Evolutionary conservation across 2,797 vertebrate species (phyloP).

Genomic region (Rhabdophis nuchalis): DNA sequence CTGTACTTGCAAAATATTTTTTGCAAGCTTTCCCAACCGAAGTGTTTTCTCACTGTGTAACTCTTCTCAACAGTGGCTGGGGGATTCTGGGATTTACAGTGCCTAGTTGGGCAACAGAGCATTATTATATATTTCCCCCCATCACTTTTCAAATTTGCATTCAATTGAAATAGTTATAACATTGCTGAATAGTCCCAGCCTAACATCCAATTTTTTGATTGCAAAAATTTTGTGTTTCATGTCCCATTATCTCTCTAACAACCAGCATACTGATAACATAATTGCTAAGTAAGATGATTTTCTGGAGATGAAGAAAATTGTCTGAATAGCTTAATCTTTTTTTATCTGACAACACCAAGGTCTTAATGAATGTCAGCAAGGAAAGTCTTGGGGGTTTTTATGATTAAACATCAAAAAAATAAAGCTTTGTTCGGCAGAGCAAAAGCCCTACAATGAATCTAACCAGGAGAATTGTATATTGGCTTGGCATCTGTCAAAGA

Average conservation of each 20-base stretch:
- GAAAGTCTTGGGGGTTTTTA: background rate
- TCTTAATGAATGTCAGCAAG: conserved; percentile 8
- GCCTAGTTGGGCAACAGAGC: background rate
- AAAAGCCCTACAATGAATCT: background rate
- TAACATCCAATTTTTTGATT: background rate
- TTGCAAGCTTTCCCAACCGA: background rate
- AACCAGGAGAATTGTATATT: background rate
- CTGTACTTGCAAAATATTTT: background rate
- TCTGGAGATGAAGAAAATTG: conserved; percentile 25
- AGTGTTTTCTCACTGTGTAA: background rate
- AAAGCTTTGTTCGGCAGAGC: background rate
- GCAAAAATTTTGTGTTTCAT: background rate
- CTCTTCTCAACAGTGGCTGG: background rate
- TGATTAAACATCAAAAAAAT: background rate
- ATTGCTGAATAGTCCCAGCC: background rate
- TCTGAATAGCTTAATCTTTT: conserved; percentile 21
- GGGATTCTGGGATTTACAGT: background rate
- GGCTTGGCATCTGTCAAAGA: background rate
- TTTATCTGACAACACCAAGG: conserved; percentile 11
- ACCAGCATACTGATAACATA: conserved; percentile 2
- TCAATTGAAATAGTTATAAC: background rate
- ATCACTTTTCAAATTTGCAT: background rate
- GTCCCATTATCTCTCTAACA: conserved; percentile 8
- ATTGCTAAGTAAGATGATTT: conserved; percentile 15
- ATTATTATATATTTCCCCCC: background rate